Evolutionary conservation across 2,888 invertebrate genomes (phyloP).

Genomic region (Dynastes grantii): DNA sequence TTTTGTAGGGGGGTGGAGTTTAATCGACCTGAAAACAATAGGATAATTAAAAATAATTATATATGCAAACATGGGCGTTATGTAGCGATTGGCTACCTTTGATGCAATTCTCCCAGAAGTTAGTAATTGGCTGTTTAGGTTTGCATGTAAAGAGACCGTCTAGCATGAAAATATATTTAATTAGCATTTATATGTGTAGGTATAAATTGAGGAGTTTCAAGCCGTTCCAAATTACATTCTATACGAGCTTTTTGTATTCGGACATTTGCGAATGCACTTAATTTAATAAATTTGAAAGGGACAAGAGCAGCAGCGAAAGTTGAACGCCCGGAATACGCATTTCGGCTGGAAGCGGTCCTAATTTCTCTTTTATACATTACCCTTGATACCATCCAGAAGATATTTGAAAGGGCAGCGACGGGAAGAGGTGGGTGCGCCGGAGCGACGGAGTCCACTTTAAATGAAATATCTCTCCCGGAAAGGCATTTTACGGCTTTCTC

Average conservation of each 20-base stretch:
- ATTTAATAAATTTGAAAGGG: constrained; percentile 21
- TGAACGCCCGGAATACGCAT: constrained; percentile 14
- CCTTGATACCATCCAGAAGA: constrained; percentile 9
- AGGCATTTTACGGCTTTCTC: constrained; percentile 30
- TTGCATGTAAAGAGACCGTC: too few relatives aligned
- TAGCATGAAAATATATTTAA: too few relatives aligned
- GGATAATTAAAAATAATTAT: too few relatives aligned
- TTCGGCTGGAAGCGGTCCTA: constrained; percentile 13
- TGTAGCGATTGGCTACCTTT: too few relatives aligned
- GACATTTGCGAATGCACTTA: neutral
- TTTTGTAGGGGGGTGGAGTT: too few relatives aligned
- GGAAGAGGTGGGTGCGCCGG: constrained; percentile 8
- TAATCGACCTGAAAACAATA: too few relatives aligned
- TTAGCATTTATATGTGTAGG: too few relatives aligned
- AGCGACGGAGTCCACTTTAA: constrained; percentile 22
- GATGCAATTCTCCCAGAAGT: too few relatives aligned
- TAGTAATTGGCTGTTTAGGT: too few relatives aligned
- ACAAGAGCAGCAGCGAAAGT: neutral
- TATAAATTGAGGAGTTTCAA: too few relatives aligned
- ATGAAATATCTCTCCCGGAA: constrained; percentile 43
- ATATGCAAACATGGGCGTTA: too few relatives aligned
- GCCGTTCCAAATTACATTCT: neutral
- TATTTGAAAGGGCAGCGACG: constrained; percentile 3
- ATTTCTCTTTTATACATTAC: constrained; percentile 23
- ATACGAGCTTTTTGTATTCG: neutral